phyloP scores from a whole-genome alignment of 2,113 vertebrate genomes.

The Lathamus discolor region DNA sequence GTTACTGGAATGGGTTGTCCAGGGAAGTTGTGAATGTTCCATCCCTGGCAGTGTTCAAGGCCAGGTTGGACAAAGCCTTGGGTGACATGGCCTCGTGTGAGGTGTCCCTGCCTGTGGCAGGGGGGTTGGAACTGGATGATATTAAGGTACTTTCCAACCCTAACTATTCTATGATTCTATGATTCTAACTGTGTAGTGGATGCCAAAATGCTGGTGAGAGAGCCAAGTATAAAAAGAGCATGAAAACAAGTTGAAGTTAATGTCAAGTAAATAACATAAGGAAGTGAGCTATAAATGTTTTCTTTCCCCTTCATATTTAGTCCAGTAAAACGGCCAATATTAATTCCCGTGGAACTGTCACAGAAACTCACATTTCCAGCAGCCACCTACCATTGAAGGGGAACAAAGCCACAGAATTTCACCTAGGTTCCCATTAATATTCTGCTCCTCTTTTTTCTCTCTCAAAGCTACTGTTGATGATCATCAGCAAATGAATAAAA shows the following conservation, averaged over 20 bases:
- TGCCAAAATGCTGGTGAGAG: not conserved
- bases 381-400: not conserved
- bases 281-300: not conserved
- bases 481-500: slow-evolving; percentile 42
- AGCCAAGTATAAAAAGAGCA: not conserved
- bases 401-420: not conserved
- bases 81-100: too few species aligned
- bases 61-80: too few species aligned
- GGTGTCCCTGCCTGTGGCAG: too few species aligned
- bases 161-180: too few species aligned
- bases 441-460: not conserved
- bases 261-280: not conserved
- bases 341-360: not conserved
- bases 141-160: too few species aligned
- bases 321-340: not conserved
- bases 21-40: too few species aligned
- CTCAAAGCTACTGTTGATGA: not conserved
- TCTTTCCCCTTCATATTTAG: not conserved
- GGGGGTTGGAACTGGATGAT: too few species aligned
- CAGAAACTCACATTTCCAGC: not conserved
- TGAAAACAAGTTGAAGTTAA: not conserved
- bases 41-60: too few species aligned
- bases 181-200: not conserved
- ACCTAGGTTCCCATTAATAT: not conserved
- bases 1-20: too few species aligned